Evolutionary conservation across 2,797 vertebrate species (phyloP).

Genomic region (Phrynocephalus vlangalii): DNA sequence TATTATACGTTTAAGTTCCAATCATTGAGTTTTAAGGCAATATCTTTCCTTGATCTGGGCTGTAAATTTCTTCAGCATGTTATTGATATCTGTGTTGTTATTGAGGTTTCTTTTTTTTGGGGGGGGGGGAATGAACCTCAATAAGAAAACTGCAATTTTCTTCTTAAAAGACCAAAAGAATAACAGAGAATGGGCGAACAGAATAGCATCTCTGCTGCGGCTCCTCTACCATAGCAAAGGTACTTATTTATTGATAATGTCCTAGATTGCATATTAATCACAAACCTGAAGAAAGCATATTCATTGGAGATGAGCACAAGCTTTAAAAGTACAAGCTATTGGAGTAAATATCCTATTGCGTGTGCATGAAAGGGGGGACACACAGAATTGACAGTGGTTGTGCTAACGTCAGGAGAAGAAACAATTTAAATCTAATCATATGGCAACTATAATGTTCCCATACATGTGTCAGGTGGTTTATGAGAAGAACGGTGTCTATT

Average conservation of each 20-base stretch:
- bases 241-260: slow-evolving; percentile 56
- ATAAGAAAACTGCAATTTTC: slow-evolving; percentile 53
- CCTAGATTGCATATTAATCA: slow-evolving; percentile 61
- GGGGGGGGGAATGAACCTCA: slow-evolving; percentile 53
- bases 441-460: slow-evolving; percentile 56
- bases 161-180: slow-evolving; percentile 4
- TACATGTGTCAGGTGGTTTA: slow-evolving; percentile 3
- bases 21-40: slow-evolving; percentile 70
- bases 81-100: slow-evolving; percentile 70
- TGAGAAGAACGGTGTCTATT: neutral
- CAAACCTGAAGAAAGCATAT: slow-evolving; percentile 68
- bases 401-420: slow-evolving; percentile 60
- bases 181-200: neutral
- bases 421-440: slow-evolving; percentile 65
- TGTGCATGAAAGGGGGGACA: too few species aligned
- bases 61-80: slow-evolving; percentile 66
- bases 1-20: slow-evolving; percentile 65
- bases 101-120: too few species aligned
- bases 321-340: slow-evolving; percentile 44
- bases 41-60: slow-evolving; percentile 54
- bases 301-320: slow-evolving; percentile 63
- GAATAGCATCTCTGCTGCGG: slow-evolving; percentile 20
- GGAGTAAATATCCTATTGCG: slow-evolving; percentile 74
- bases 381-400: slow-evolving; percentile 63
- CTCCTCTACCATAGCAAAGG: slow-evolving; percentile 72